Percentiles rank a stretch among this genome's conserved stretches.
phyloP scores from a whole-genome alignment of 1,140 invertebrate genomes.

The Centruroides sculpturatus region DNA sequence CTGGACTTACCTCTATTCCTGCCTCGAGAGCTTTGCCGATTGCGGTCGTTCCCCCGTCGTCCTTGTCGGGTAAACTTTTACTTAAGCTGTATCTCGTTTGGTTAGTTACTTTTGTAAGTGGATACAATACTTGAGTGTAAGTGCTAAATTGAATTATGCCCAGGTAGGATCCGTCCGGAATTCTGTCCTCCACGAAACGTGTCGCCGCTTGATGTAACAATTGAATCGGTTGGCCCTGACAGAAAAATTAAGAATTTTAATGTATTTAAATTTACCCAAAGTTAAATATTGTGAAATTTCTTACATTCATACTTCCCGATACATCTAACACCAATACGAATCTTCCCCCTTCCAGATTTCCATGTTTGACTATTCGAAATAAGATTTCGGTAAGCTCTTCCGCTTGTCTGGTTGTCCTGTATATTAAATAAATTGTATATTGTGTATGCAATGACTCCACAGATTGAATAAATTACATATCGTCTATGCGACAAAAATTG shows the following conservation, averaged over 20 bases:
- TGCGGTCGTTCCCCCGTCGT: slow-evolving; percentile 16
- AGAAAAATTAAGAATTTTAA: background rate
- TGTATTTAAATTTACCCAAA: background rate
- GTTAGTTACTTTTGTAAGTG: slow-evolving; percentile 13
- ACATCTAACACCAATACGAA: slow-evolving; percentile 16
- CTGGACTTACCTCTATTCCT: slow-evolving; percentile 6
- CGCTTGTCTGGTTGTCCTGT: too few species aligned
- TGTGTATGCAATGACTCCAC: too few species aligned
- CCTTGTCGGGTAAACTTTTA: slow-evolving; percentile 7
- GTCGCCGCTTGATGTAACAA: slow-evolving; percentile 14
- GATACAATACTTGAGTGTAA: slow-evolving; percentile 4
- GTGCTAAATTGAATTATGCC: slow-evolving; percentile 17
- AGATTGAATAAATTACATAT: too few species aligned
- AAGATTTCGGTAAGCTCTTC: too few species aligned
- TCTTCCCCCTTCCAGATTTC: slow-evolving; percentile 3
- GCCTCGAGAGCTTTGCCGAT: slow-evolving; percentile 15
- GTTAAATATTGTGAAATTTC: background rate
- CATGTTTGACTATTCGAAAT: slow-evolving; percentile 1
- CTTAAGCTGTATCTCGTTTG: slow-evolving; percentile 4
- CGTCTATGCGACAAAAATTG: too few species aligned
- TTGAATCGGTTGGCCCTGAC: slow-evolving; percentile 16
- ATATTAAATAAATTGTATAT: too few species aligned
- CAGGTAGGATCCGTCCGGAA: slow-evolving; percentile 12
- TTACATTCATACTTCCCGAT: slow-evolving; percentile 20
- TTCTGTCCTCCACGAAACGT: slow-evolving; percentile 10